These are phyloP conservation scores for Panurus biarmicus DNA, from an alignment of 2,113 vertebrate genomes.

Conservation along the genomic window DNA sequence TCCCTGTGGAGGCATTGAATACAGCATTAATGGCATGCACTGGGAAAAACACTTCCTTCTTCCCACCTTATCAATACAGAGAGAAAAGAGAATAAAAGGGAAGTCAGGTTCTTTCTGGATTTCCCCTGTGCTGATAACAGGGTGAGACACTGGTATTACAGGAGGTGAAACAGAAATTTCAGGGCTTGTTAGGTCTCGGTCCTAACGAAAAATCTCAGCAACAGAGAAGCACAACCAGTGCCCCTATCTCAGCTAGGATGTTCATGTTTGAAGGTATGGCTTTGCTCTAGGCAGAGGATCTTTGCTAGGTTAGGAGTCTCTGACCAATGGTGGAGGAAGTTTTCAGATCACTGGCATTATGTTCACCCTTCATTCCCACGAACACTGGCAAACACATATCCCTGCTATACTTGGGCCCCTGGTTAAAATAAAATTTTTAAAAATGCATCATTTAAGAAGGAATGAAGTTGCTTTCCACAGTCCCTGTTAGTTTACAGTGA, in stretches of 20 bases:
- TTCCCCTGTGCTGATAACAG: background rate
- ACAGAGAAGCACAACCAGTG: background rate
- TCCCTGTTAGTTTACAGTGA: background rate
- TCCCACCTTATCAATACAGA: background rate
- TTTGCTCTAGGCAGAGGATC: background rate
- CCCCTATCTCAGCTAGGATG: background rate
- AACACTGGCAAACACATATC: background rate
- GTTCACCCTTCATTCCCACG: background rate
- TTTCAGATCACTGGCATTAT: background rate
- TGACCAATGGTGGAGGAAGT: background rate
- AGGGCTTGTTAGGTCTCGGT: background rate
- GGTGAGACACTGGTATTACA: background rate
- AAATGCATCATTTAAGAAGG: background rate
- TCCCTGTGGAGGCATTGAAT: background rate
- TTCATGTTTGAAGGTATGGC: background rate
- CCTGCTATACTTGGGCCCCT: background rate
- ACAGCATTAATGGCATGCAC: background rate
- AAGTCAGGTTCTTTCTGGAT: background rate
- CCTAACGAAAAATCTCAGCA: background rate
- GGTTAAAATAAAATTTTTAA: background rate
- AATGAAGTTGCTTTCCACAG: background rate
- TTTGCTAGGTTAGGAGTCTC: background rate
- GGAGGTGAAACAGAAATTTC: background rate
- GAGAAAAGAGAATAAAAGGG: background rate
- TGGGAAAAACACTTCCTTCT: background rate